Conservation (phyloP, 2,113 vertebrate genomes). For the Mus spicilegus region DNA sequence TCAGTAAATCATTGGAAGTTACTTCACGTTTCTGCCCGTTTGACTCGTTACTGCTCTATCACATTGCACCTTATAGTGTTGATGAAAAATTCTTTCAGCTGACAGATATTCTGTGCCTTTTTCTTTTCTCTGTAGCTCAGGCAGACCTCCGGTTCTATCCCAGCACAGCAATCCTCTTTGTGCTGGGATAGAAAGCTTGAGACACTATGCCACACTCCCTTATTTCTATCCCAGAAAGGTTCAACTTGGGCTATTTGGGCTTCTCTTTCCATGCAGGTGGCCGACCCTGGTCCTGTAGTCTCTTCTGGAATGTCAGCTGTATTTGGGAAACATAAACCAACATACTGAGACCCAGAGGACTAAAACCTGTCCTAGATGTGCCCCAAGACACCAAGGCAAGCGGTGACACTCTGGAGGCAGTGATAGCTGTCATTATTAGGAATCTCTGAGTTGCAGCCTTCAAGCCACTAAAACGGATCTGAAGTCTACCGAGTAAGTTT, state of each 20-base stretch:
- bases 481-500: not conserved
- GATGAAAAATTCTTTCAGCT: not conserved
- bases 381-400: not conserved
- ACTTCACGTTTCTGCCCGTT: slow-evolving; percentile 32
- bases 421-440: not conserved
- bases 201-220: not conserved
- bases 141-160: not conserved
- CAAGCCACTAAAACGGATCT: not conserved
- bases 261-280: not conserved
- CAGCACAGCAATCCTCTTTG: not conserved
- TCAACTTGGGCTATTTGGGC: not conserved
- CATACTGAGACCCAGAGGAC: not conserved
- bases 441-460: not conserved
- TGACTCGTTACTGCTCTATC: not conserved
- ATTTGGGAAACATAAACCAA: not conserved
- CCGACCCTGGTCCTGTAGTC: not conserved
- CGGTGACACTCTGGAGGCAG: not conserved
- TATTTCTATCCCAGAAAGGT: not conserved
- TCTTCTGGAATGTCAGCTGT: not conserved
- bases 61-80: not conserved
- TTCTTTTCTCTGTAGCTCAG: not conserved
- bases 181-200: not conserved
- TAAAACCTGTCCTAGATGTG: not conserved
- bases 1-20: slow-evolving; percentile 18
- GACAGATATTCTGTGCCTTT: not conserved